Conservation (phyloP, 2,113 vertebrate species). For the Chlorocebus sabaeus region DNA sequence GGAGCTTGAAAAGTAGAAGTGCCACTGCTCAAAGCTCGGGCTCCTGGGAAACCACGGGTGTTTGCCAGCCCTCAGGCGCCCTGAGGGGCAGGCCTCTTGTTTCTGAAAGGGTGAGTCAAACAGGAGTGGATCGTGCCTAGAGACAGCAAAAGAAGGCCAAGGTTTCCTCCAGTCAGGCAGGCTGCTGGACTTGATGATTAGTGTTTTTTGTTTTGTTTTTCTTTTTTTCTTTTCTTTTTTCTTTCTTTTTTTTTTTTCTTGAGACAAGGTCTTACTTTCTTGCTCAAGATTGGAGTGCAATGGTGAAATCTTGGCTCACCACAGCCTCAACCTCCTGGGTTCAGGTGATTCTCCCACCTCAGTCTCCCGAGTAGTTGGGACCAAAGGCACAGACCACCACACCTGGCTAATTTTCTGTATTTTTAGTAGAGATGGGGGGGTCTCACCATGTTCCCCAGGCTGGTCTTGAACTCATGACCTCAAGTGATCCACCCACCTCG, state of each 20-base stretch:
- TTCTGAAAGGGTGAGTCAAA: background rate
- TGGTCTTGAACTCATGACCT: background rate
- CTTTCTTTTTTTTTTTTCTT: too few species aligned
- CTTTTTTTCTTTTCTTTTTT: too few species aligned
- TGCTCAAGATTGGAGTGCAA: background rate
- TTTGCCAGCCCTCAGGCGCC: background rate
- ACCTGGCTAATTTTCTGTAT: background rate
- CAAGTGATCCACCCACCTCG: background rate
- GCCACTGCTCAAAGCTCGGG: background rate
- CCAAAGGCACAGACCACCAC: background rate
- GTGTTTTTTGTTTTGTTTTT: too few species aligned
- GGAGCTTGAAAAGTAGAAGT: background rate
- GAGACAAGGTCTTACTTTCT: too few species aligned
- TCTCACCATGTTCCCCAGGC: background rate
- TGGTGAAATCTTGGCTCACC: background rate
- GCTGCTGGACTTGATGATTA: fast-evolving
- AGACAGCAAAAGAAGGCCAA: background rate
- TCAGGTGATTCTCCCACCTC: background rate
- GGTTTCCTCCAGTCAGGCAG: background rate
- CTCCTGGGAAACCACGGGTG: background rate
- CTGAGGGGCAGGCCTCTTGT: background rate
- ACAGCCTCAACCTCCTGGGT: background rate
- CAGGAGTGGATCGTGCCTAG: fast-evolving
- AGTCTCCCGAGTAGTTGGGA: background rate
- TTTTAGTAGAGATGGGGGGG: background rate